Evolutionary conservation across 2,113 vertebrate genomes (phyloP).

Genomic region (Takifugu bimaculatus): DNA sequence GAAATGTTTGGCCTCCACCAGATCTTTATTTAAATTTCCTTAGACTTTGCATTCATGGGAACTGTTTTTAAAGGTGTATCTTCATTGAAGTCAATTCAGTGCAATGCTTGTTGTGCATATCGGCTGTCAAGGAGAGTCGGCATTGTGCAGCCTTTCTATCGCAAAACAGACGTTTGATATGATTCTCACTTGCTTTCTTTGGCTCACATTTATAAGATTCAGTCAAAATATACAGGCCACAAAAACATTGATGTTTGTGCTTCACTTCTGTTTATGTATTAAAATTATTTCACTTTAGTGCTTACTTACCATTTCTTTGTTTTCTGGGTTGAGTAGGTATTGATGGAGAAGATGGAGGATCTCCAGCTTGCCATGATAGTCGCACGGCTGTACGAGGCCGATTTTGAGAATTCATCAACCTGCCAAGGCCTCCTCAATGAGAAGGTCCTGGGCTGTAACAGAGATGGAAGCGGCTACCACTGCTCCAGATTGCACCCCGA

Average conservation of each 20-base stretch:
- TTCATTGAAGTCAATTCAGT: constrained; percentile 2
- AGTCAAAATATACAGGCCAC: constrained; percentile 57
- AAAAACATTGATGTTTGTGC: background rate
- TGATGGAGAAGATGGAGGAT: constrained; percentile 98
- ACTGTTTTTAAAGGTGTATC: constrained; percentile 7
- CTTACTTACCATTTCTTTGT: background rate
- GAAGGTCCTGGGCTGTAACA: constrained; percentile 87
- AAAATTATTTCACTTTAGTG: background rate
- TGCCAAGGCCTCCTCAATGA: constrained; percentile 90
- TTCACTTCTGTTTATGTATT: background rate
- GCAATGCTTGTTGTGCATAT: constrained; percentile 12
- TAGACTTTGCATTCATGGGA: constrained; percentile 18
- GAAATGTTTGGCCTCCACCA: constrained; percentile 12
- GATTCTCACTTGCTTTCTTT: constrained; percentile 46
- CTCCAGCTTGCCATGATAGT: constrained; percentile 96
- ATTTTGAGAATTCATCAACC: constrained; percentile 92
- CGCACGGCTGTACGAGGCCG: constrained; percentile 91
- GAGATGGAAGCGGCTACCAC: constrained; percentile 85
- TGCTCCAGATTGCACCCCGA: constrained; percentile 87
- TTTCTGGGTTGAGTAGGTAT: constrained; percentile 76
- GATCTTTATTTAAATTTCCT: constrained; percentile 5
- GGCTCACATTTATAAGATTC: constrained; percentile 23
- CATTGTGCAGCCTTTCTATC: constrained; percentile 32
- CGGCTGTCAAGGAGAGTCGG: constrained; percentile 6
- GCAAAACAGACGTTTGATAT: constrained; percentile 52